Evolutionary conservation across 2,113 vertebrate species (phyloP).

Genomic region (Regulus satrapa): DNA sequence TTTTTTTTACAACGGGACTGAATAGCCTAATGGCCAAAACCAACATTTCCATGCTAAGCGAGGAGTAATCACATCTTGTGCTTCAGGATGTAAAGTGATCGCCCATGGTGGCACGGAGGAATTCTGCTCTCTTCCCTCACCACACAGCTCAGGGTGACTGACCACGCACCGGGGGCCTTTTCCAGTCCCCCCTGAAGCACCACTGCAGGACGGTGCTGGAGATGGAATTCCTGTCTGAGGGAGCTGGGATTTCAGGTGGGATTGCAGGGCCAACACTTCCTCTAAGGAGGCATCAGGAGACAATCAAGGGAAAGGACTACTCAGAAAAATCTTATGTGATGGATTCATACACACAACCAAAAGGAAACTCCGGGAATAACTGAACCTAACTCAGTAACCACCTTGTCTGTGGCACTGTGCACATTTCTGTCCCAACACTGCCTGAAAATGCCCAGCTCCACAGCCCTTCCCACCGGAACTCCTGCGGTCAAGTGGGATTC

Average conservation of each 20-base stretch:
- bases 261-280: not conserved
- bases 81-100: conserved; percentile 44
- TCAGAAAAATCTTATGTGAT: not conserved
- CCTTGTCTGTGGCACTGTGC: not conserved
- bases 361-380: not conserved
- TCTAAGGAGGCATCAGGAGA: not conserved
- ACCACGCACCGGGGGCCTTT: not conserved
- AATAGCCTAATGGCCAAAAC: conserved; percentile 40
- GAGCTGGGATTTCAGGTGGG: not conserved
- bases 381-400: not conserved
- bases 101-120: not conserved
- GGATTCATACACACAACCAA: not conserved
- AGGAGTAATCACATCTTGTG: conserved; percentile 35
- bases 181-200: not conserved
- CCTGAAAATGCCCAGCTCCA: not conserved
- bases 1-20: not conserved
- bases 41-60: not conserved
- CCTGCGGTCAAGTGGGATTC: not conserved
- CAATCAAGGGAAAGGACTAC: not conserved
- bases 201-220: not conserved
- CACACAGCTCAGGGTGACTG: not conserved
- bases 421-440: not conserved
- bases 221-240: not conserved
- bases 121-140: conserved; percentile 5
- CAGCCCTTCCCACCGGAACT: not conserved